Conservation (phyloP, 1,140 invertebrate genomes). For the Neodiprion lecontei region DNA sequence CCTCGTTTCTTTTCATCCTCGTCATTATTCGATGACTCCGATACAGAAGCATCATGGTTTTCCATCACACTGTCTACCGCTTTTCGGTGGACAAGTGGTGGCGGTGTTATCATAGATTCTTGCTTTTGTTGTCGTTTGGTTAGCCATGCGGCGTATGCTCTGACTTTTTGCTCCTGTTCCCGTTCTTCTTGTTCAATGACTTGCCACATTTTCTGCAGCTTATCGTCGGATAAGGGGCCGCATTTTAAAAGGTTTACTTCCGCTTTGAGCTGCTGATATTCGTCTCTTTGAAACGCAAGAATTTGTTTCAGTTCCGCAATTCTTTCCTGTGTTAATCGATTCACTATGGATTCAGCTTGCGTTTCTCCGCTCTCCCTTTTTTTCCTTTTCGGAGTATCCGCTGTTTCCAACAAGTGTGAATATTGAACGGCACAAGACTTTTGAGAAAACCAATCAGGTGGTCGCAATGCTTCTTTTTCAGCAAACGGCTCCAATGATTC, state of each 20-base stretch:
- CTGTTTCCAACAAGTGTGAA: conserved; percentile 80
- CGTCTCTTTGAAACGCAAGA: conserved; percentile 72
- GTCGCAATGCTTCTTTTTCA: conserved; percentile 71
- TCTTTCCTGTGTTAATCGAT: conserved; percentile 78
- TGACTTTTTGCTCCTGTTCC: conserved; percentile 70
- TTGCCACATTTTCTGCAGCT: conserved; percentile 75
- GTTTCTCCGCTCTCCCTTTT: conserved; percentile 80
- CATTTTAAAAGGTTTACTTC: conserved; percentile 67
- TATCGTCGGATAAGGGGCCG: conserved; percentile 68
- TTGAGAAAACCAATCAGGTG: conserved; percentile 89
- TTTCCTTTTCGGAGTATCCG: conserved; percentile 88
- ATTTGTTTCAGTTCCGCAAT: conserved; percentile 77
- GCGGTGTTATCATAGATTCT: conserved; percentile 32
- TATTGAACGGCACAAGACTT: conserved; percentile 93
- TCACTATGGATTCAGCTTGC: conserved; percentile 81
- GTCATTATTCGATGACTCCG: conserved; percentile 31
- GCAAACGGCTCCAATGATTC: conserved; percentile 75
- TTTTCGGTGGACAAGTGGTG: conserved; percentile 33
- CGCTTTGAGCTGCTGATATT: conserved; percentile 74
- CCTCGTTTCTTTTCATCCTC: conserved; percentile 50
- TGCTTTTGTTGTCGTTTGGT: conserved; percentile 70
- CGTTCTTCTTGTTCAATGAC: conserved; percentile 76
- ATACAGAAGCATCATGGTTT: conserved; percentile 25
- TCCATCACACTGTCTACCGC: conserved; percentile 40
- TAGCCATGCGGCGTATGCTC: conserved; percentile 70